Evolutionary conservation across 2,113 vertebrate genomes (phyloP).

Genomic region (human): DNA sequence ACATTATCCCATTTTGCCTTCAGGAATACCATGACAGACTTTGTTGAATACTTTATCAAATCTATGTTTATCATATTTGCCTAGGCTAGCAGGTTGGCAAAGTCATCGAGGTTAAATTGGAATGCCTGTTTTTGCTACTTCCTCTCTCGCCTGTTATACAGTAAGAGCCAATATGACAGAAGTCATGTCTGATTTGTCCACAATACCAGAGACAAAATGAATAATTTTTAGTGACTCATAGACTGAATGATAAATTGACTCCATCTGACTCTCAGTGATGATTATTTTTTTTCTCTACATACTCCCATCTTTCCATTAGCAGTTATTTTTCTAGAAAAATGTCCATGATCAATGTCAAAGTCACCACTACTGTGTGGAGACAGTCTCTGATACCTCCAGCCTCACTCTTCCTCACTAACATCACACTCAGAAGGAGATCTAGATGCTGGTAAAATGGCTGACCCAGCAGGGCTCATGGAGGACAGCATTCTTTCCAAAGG

Average conservation of each 20-base stretch:
- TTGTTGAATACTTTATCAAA: neutral
- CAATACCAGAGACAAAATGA: neutral
- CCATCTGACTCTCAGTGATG: neutral
- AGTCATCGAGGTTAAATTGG: neutral
- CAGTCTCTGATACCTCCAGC: neutral
- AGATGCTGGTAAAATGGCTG: neutral
- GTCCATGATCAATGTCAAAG: neutral
- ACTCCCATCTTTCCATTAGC: neutral
- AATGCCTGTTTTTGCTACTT: neutral
- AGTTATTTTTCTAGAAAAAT: constrained; percentile 35
- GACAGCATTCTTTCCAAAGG: neutral
- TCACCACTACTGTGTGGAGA: neutral
- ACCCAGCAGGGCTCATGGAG: neutral
- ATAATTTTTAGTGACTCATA: neutral
- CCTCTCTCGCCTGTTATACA: neutral
- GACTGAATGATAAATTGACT: neutral
- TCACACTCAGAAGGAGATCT: neutral
- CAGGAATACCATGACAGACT: neutral
- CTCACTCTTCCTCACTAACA: neutral
- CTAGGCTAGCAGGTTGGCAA: neutral
- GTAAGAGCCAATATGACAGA: neutral
- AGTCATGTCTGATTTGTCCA: neutral
- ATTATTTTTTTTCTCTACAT: neutral
- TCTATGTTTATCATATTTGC: neutral
- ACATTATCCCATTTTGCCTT: neutral